Evolutionary conservation across 2,113 vertebrate genomes (phyloP).

Genomic region (Amphiprion ocellaris): DNA sequence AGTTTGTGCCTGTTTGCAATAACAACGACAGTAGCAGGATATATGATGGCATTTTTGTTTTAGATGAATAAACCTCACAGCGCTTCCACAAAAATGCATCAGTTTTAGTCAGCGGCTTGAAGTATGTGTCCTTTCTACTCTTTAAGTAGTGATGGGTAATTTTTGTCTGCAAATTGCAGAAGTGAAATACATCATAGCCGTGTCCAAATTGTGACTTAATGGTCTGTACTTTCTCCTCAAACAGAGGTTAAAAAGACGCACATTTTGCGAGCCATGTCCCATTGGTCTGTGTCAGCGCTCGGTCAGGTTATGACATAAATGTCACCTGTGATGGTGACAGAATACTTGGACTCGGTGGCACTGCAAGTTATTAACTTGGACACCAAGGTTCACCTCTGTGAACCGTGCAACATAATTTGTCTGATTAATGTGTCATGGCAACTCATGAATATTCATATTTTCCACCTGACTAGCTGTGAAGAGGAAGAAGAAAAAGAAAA

Average conservation of each 20-base stretch:
- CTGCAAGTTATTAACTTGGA: constrained; percentile 70
- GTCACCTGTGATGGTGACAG: constrained; percentile 54
- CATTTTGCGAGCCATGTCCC: constrained; percentile 29
- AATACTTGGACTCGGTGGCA: constrained; percentile 50
- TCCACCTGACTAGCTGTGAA: constrained; percentile 62
- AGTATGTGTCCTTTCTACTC: not conserved
- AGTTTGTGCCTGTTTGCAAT: not conserved
- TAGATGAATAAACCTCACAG: not conserved
- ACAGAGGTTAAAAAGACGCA: constrained; percentile 17
- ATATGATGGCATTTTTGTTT: not conserved
- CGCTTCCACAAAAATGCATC: not conserved
- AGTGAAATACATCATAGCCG: too few species aligned
- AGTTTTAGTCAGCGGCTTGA: not conserved
- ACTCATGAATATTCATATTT: constrained; percentile 76
- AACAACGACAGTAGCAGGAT: too few species aligned
- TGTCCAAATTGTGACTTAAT: constrained; percentile 10
- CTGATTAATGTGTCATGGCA: constrained; percentile 73
- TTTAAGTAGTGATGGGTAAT: not conserved
- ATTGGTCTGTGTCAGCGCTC: constrained; percentile 36
- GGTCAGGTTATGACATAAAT: constrained; percentile 54
- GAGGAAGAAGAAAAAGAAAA: constrained; percentile 30
- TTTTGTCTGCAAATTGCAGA: not conserved
- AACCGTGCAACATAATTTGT: constrained; percentile 70
- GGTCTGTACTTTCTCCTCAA: constrained; percentile 14
- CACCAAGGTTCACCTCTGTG: constrained; percentile 59